Percentiles rank a stretch among this genome's conserved stretches.
Evolutionary conservation across 2,113 vertebrate genomes (phyloP).

Genomic region (Corythornis madagascariensis): DNA sequence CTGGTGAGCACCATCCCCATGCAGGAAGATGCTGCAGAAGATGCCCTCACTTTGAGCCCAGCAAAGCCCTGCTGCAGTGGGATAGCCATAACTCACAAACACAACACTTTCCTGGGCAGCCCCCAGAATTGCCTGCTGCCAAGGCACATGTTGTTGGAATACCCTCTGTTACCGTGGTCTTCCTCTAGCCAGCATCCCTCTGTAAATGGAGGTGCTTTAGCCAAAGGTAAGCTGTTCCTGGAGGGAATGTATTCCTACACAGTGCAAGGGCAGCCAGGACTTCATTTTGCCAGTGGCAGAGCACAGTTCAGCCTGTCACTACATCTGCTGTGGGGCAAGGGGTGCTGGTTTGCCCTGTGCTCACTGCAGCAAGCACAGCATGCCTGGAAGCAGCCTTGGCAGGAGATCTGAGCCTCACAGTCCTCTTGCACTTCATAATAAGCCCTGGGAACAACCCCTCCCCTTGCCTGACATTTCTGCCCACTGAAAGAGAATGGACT

Average conservation of each 20-base stretch:
- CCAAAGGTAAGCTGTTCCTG: not conserved
- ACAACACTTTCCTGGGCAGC: accelerated
- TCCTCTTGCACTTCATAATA: not conserved
- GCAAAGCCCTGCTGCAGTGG: not conserved
- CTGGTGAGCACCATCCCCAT: accelerated
- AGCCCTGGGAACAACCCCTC: not conserved
- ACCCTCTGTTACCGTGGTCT: not conserved
- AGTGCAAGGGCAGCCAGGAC: not conserved
- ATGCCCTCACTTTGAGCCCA: not conserved
- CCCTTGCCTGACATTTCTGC: not conserved
- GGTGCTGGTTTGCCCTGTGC: accelerated
- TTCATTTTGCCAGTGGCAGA: accelerated
- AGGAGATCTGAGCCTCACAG: not conserved
- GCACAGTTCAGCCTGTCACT: not conserved
- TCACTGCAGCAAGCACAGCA: not conserved
- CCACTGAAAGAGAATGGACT: not conserved
- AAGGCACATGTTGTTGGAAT: not conserved
- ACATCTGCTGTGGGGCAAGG: not conserved
- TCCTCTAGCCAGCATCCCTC: not conserved
- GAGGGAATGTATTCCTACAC: not conserved
- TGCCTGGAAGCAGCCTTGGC: not conserved
- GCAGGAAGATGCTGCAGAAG: not conserved
- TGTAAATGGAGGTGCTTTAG: not conserved
- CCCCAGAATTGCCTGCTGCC: accelerated
- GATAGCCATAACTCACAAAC: accelerated